Conservation (phyloP, 2,888 invertebrate genomes). For the Seira musarum region DNA sequence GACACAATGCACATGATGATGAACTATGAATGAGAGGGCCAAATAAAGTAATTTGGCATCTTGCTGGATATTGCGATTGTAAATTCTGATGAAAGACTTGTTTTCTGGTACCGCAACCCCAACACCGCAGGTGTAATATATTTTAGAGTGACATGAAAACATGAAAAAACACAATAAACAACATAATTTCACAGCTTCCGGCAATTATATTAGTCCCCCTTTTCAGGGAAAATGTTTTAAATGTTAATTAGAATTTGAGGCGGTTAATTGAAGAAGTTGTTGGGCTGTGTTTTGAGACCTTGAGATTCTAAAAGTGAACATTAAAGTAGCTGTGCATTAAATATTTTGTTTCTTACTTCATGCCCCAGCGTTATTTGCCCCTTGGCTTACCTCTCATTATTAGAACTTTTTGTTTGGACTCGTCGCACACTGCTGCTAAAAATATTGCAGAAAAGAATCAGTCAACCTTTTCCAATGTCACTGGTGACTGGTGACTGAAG, state of each 20-base stretch:
- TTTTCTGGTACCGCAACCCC: background rate
- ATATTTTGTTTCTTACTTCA: too few relatives aligned
- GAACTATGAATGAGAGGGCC: background rate
- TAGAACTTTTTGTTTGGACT: too few relatives aligned
- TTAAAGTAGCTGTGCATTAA: too few relatives aligned
- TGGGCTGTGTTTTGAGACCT: too few relatives aligned
- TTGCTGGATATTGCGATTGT: background rate
- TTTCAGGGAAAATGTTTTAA: background rate
- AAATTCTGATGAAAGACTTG: background rate
- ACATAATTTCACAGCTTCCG: conserved; percentile 7
- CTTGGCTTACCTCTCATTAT: too few relatives aligned
- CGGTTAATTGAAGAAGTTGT: too few relatives aligned
- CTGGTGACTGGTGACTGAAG: too few relatives aligned
- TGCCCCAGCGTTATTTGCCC: too few relatives aligned
- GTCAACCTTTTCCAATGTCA: too few relatives aligned
- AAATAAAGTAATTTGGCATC: conserved; percentile 6
- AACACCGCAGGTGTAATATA: background rate
- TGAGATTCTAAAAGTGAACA: too few relatives aligned
- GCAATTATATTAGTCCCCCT: background rate
- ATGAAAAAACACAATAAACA: background rate
- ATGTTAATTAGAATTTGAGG: background rate
- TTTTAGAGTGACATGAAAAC: background rate
- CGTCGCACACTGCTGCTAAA: too few relatives aligned
- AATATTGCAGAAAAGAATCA: too few relatives aligned
- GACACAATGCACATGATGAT: conserved; percentile 10